A percentile compares a stretch with the other conserved stretches of the same genome.
These are phyloP conservation scores for Melanerpes aurifrons DNA, from an alignment of 2,113 vertebrate genomes.

Conservation along the genomic window DNA sequence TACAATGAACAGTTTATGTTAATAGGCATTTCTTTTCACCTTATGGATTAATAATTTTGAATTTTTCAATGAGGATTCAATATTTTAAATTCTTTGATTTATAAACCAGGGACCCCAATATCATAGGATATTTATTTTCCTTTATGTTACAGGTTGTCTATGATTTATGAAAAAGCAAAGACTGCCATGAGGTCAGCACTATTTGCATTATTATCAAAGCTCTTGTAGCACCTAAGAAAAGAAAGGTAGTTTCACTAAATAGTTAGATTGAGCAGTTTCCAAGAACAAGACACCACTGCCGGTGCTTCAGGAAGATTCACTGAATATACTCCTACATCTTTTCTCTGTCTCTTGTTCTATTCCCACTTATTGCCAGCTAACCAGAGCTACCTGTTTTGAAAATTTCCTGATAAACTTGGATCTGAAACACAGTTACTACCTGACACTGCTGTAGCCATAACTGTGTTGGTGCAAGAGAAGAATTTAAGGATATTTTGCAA, in stretches of 20 bases:
- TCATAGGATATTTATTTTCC: not conserved
- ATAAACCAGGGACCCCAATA: not conserved
- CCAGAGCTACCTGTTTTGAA: not conserved
- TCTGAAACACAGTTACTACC: not conserved
- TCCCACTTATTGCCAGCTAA: not conserved
- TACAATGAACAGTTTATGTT: not conserved
- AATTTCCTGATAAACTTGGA: not conserved
- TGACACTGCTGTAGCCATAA: not conserved
- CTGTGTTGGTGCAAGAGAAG: not conserved
- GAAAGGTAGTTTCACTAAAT: not conserved
- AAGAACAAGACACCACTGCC: not conserved
- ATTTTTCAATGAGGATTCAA: not conserved
- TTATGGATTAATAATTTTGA: not conserved
- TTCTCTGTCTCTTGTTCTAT: accelerated
- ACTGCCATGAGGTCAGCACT: not conserved
- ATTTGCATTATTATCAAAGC: not conserved
- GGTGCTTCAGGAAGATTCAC: not conserved
- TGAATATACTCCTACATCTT: too few species aligned
- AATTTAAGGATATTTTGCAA: not conserved
- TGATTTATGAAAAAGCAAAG: not conserved
- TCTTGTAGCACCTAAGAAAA: not conserved
- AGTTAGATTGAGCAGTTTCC: too few species aligned
- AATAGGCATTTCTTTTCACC: not conserved
- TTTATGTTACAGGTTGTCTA: not conserved
- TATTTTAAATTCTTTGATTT: not conserved